phyloP scores from a whole-genome alignment of 2,797 vertebrate species.

The Graptemys geographica region DNA sequence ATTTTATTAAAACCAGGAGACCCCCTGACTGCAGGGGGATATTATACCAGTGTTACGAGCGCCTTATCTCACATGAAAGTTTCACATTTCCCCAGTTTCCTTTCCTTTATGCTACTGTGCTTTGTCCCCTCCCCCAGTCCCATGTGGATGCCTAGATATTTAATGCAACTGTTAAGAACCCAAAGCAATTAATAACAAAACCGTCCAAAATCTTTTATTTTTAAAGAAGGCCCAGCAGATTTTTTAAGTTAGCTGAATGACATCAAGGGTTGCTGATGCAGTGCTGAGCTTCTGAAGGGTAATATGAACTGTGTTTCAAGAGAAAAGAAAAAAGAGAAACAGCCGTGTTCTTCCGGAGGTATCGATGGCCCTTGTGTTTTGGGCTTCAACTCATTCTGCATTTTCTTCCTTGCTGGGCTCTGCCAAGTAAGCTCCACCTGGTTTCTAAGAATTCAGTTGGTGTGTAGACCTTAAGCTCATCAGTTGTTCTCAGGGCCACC shows the following conservation, averaged over 20 bases:
- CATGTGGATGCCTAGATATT: conserved; percentile 52
- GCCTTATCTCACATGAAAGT: conserved; percentile 78
- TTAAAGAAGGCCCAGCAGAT: conserved; percentile 39
- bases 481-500: background rate
- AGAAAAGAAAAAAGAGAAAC: background rate
- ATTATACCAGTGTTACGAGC: conserved; percentile 69
- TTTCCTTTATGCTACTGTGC: conserved; percentile 51
- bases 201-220: conserved; percentile 18
- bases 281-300: background rate
- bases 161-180: conserved; percentile 50
- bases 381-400: background rate
- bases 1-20: conserved; percentile 83
- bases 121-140: background rate
- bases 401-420: background rate
- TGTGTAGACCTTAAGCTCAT: fast-evolving
- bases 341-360: background rate
- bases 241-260: background rate
- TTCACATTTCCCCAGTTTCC: conserved; percentile 68
- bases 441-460: background rate
- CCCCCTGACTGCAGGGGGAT: conserved; percentile 68
- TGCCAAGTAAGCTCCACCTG: background rate
- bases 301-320: background rate
- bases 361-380: fast-evolving
- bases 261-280: conserved; percentile 24
- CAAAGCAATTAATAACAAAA: conserved; percentile 42